Percentiles rank a stretch among this genome's conserved stretches.
Evolutionary conservation across 37 sponge, comb jelly and placozoan species (phyloP).

Genomic region (Axinella damicornis): DNA sequence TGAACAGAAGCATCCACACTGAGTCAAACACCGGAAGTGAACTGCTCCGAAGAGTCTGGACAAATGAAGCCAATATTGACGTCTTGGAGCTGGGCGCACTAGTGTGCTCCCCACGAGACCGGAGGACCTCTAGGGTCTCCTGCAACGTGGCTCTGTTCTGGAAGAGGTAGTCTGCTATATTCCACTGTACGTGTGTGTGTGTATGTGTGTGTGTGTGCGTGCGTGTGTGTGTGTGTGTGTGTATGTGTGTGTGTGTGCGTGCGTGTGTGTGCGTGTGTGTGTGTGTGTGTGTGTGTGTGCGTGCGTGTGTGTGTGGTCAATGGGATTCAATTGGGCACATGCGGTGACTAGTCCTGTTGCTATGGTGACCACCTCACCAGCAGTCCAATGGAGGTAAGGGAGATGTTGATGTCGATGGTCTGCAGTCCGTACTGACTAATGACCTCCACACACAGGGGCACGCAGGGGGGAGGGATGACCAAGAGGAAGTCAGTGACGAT

Average conservation of each 20-base stretch:
- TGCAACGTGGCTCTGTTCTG: conserved; percentile 68
- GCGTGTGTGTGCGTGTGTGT: background rate
- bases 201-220: background rate
- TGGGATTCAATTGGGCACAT: background rate
- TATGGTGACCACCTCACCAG: conserved; percentile 65
- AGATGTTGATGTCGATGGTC: conserved; percentile 91
- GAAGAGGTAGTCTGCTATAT: conserved; percentile 89
- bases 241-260: background rate
- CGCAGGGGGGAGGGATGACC: conserved; percentile 64
- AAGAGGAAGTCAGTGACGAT: conserved; percentile 91
- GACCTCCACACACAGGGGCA: conserved; percentile 81
- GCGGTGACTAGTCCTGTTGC: background rate
- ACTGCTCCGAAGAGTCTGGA: conserved; percentile 14
- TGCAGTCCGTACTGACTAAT: conserved; percentile 85
- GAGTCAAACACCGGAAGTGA: conserved; percentile 64
- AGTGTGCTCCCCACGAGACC: background rate
- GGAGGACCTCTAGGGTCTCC: conserved; percentile 25
- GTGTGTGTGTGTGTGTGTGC: background rate
- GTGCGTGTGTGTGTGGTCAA: too few species aligned
- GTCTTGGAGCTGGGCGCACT: background rate
- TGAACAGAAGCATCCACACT: conserved; percentile 87
- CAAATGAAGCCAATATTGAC: conserved; percentile 13
- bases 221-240: background rate
- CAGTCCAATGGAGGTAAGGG: conserved; percentile 93
- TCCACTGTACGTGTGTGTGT: conserved; percentile 75